Evolutionary conservation across 2,797 vertebrate genomes (phyloP).

Genomic region (Delichon dasypus): DNA sequence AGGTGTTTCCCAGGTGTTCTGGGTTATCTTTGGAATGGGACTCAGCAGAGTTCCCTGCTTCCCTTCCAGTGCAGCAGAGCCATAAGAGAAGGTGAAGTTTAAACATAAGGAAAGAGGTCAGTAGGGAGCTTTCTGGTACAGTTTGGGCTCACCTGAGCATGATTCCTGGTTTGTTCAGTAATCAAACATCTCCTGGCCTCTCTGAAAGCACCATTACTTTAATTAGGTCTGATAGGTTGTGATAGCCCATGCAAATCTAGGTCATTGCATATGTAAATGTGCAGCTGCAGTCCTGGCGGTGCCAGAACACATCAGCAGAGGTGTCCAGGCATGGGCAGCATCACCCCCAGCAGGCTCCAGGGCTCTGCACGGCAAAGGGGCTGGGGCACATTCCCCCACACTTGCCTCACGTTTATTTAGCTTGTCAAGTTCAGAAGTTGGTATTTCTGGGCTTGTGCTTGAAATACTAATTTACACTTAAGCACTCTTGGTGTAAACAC

Average conservation of each 20-base stretch:
- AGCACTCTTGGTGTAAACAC: neutral
- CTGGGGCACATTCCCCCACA: neutral
- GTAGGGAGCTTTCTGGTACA: neutral
- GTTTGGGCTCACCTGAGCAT: neutral
- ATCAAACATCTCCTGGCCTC: slow-evolving; percentile 6
- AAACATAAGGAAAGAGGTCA: accelerated
- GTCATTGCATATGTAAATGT: slow-evolving; percentile 92
- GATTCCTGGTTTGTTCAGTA: neutral
- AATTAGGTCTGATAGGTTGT: slow-evolving; percentile 86
- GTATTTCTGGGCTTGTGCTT: neutral
- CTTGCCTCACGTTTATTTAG: neutral
- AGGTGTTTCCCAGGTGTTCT: neutral
- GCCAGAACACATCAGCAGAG: slow-evolving; percentile 82
- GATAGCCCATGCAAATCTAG: slow-evolving; percentile 86
- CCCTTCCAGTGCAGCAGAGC: accelerated
- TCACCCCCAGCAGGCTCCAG: slow-evolving; percentile 70
- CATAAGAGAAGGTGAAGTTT: neutral
- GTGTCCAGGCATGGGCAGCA: slow-evolving; percentile 76
- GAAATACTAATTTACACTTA: neutral
- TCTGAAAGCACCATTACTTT: slow-evolving; percentile 64
- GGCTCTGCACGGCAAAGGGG: neutral
- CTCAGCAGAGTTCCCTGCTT: neutral
- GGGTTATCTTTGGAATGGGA: neutral
- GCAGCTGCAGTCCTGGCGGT: slow-evolving; percentile 84
- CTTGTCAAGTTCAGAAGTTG: neutral